Evolutionary conservation across 2,797 vertebrate species (phyloP), one percentile per base, ranked within the genome.

Genomic region (Heliangelus exortis): DNA sequence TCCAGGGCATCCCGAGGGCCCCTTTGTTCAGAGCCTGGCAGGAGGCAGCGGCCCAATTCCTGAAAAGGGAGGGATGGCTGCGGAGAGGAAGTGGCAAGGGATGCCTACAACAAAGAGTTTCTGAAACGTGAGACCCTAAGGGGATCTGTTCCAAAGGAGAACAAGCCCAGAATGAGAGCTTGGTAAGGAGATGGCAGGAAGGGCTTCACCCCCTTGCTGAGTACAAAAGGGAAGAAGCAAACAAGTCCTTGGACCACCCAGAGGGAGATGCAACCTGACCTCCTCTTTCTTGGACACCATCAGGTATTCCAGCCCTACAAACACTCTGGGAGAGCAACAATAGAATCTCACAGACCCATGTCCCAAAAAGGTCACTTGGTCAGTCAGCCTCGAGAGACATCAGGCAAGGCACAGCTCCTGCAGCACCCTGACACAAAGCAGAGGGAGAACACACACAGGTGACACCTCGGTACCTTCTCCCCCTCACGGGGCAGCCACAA

Each of bases 371-470:
- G 22, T 39, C 34, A 34, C 33, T 23, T 12, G 34, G 43, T 9
- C 6, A 0, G 13, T 53, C 50, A 26, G 33, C 15, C n/a, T 18
- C 34, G 23, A 39, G 48, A 29, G 13, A 21, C 2, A 0, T 1
- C 26, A 34, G 17, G 19, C 62, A 51, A 31, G 51, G 62, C 29
- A 47, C 1, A 1, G 34, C 36, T 48, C 50, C 34, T 26, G 39
- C 55, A 62, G 59, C 69, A 61, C 20, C 19, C 6, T 2, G 31
- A 16, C 16, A 29, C 8, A 47, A 47, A n/a, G 20, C 48, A 31
- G 31, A 36, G 17, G 33, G 12, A 28, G 58, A 45, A 57, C 0
- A 1, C 21, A 29, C 4, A 15, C 1, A 33, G 34, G 39, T 20
- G 47, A 68, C 10, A 29, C 31, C 39, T 29, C 3, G 39, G 36